A percentile compares a stretch with the other conserved stretches of the same genome.
Conservation (phyloP, 2,113 vertebrate species). For the Anser cygnoides region DNA sequence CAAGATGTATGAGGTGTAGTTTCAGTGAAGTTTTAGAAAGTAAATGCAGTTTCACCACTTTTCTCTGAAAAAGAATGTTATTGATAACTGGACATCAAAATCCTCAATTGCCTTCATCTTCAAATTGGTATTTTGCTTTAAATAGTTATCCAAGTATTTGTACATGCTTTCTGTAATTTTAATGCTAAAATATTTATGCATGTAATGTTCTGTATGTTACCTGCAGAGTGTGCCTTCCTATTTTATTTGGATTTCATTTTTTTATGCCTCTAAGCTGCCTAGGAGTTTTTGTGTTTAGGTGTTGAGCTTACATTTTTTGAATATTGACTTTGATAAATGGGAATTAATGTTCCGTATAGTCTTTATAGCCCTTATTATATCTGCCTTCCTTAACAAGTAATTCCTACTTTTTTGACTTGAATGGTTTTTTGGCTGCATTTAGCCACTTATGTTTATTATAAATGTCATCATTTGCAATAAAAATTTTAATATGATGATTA, state of each 20-base stretch:
- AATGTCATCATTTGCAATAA: background rate
- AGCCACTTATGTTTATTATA: background rate
- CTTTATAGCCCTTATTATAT: background rate
- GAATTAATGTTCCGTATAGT: background rate
- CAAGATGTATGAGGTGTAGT: rapidly evolving
- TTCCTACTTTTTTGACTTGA: background rate
- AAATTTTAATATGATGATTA: background rate
- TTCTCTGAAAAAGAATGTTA: background rate
- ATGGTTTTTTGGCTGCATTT: background rate
- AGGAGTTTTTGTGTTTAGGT: background rate
- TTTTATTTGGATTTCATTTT: background rate
- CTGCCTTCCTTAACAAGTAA: background rate
- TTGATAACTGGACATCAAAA: background rate
- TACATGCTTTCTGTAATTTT: background rate
- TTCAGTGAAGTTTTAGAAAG: background rate
- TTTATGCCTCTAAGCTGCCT: background rate
- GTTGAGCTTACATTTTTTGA: background rate
- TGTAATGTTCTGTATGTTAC: background rate
- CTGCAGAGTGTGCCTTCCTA: background rate
- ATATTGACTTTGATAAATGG: background rate
- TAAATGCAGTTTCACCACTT: background rate
- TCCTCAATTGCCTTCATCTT: background rate
- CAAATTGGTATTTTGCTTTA: background rate
- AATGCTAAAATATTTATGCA: background rate
- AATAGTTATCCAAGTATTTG: background rate